These are phyloP conservation scores for Aurelia aurita complex sp. Pacific DNA, from an alignment of 30 jellyfish, hydroid and myxozoan genomes.

Conservation along the genomic window DNA sequence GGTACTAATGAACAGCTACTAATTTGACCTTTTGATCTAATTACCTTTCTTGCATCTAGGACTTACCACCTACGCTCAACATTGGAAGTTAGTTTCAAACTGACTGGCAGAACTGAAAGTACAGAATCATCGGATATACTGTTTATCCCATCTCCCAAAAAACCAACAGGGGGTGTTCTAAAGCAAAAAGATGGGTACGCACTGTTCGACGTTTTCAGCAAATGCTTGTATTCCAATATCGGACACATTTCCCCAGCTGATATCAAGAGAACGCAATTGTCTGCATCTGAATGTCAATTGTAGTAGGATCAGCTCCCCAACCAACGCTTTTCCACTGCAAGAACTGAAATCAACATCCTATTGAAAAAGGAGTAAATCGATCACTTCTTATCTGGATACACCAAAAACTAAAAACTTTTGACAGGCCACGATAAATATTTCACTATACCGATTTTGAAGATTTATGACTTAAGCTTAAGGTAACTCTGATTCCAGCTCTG, in stretches of 20 bases:
- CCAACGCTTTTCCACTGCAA: constrained; percentile 84
- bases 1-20: no score
- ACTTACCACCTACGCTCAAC: no score
- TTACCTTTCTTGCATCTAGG: no score
- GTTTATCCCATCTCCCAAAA: no score
- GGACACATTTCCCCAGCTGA: constrained; percentile 94
- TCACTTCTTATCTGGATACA: background rate
- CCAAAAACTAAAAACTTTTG: background rate
- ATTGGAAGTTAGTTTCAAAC: no score
- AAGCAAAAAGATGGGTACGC: background rate
- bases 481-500: no score
- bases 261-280: constrained; percentile 70
- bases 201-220: constrained; percentile 77
- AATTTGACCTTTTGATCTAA: no score
- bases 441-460: no score
- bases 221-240: constrained; percentile 74
- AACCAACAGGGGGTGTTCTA: no score
- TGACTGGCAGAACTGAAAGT: no score
- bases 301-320: constrained; percentile 83
- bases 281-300: constrained; percentile 75
- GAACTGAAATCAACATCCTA: constrained; percentile 89
- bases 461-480: no score
- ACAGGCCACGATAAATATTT: background rate
- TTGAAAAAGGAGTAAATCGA: background rate
- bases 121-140: no score